phyloP scores from a whole-genome alignment of 2,113 vertebrate genomes.

The Ariopsis seemanni region DNA sequence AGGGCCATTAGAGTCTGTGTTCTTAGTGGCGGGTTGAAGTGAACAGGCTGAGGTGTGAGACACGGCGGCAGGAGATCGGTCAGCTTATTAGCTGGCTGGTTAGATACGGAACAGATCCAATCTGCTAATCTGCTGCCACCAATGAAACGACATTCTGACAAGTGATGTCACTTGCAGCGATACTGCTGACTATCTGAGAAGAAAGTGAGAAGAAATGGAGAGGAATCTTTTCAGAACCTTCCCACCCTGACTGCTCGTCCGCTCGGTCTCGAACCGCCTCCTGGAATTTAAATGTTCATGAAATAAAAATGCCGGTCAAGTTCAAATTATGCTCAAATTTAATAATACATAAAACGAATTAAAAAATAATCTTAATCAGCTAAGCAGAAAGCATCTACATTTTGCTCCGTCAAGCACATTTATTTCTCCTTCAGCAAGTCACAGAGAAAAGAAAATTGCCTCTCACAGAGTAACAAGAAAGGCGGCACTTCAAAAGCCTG shows the following conservation, averaged over 20 bases:
- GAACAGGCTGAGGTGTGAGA: constrained; percentile 51
- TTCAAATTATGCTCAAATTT: not conserved
- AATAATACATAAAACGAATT: constrained; percentile 30
- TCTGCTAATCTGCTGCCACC: constrained; percentile 51
- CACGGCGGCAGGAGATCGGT: constrained; percentile 41
- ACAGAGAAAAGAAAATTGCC: not conserved
- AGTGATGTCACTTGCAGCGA: constrained; percentile 46
- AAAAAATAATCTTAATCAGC: not conserved
- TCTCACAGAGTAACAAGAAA: constrained; percentile 7
- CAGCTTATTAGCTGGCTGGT: constrained; percentile 54
- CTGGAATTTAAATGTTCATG: no score
- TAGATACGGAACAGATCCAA: constrained; percentile 51
- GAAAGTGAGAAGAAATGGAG: not conserved
- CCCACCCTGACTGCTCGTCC: not conserved
- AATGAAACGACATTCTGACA: constrained; percentile 48
- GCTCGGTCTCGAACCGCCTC: no score
- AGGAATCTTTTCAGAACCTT: not conserved
- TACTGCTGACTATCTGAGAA: constrained; percentile 26
- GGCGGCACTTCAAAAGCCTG: constrained; percentile 16
- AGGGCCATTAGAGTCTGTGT: constrained; percentile 48
- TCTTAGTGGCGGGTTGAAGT: constrained; percentile 38
- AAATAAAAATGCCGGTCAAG: not conserved
- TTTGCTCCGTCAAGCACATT: constrained; percentile 48
- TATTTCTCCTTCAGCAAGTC: constrained; percentile 31
- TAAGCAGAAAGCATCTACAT: constrained; percentile 27